A percentile compares a stretch with the other conserved stretches of the same genome.
phyloP scores from a whole-genome alignment of 2,113 vertebrate genomes.

The Anhinga rufa region DNA sequence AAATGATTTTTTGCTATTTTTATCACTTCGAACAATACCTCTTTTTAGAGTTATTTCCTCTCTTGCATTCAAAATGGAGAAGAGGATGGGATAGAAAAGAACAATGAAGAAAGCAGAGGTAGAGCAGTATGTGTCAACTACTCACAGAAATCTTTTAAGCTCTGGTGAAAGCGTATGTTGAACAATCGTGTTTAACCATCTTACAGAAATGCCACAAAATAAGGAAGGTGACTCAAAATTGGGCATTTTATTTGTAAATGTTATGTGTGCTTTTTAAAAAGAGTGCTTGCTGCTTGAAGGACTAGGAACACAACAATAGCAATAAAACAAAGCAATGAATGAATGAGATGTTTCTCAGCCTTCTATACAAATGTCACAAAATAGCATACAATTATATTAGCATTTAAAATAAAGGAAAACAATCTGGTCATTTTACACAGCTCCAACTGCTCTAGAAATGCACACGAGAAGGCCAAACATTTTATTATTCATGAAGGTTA shows the following conservation, averaged over 20 bases:
- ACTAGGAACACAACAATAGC: neutral
- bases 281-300: neutral
- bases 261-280: neutral
- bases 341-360: neutral
- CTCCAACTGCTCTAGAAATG: neutral
- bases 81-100: neutral
- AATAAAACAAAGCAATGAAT: neutral
- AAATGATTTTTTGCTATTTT: neutral
- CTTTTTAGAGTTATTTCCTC: constrained; percentile 17
- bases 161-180: neutral
- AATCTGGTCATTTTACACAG: neutral
- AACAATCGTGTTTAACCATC: neutral
- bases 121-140: neutral
- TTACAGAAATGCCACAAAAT: neutral
- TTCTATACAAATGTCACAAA: neutral
- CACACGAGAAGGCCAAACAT: neutral
- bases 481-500: constrained; percentile 5
- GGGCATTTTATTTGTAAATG: neutral
- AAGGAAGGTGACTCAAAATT: neutral
- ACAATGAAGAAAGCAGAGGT: neutral
- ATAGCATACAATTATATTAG: neutral
- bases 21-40: constrained; percentile 34
- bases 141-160: neutral
- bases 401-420: constrained; percentile 19
- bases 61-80: constrained; percentile 21